A percentile compares a stretch with the other conserved stretches of the same genome.
Conservation (phyloP, 2,113 vertebrate species). For the Rhizomys pruinosus region DNA sequence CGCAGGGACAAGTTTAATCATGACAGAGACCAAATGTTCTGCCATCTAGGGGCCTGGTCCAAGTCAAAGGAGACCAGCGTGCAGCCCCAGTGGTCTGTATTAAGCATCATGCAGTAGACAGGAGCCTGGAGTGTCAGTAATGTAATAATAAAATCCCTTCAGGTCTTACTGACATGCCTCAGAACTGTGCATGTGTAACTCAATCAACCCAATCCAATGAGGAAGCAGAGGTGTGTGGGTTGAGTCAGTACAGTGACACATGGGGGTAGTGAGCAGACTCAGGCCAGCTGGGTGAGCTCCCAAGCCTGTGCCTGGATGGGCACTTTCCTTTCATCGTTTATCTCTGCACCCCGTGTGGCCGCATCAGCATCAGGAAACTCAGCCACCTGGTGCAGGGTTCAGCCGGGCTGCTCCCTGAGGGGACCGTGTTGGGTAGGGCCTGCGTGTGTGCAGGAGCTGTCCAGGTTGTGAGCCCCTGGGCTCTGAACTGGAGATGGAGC, state of each 20-base stretch:
- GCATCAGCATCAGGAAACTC: background rate
- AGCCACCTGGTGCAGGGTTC: background rate
- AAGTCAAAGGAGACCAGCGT: background rate
- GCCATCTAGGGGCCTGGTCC: background rate
- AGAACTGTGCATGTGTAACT: background rate
- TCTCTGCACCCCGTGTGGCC: background rate
- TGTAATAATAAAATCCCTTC: background rate
- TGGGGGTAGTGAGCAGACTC: background rate
- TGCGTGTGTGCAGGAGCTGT: background rate
- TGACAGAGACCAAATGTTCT: background rate
- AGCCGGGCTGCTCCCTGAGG: background rate
- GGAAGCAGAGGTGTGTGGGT: background rate
- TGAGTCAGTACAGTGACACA: accelerated
- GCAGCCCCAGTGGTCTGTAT: too few relatives aligned
- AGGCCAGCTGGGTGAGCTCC: background rate
- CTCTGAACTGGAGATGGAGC: background rate
- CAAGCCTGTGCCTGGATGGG: background rate
- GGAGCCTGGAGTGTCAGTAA: background rate
- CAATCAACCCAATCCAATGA: background rate
- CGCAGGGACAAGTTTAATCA: background rate
- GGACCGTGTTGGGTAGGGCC: background rate
- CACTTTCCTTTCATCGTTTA: background rate
- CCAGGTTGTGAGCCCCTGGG: background rate
- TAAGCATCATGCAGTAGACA: background rate
- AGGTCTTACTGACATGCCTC: background rate